Evolutionary conservation across 2,888 invertebrate species (phyloP).

Genomic region (Phyto melanocephala): DNA sequence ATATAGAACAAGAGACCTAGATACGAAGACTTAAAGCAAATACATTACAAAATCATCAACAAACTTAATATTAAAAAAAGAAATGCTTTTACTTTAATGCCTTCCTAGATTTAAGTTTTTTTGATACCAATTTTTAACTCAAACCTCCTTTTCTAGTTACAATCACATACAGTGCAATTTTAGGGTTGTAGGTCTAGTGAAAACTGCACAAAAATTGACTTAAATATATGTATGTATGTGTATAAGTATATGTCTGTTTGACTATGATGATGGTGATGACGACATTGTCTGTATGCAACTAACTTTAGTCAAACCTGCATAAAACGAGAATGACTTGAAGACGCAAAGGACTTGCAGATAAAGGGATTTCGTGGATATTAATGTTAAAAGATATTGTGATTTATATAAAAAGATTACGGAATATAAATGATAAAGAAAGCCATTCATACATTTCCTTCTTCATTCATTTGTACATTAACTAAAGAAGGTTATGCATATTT

Average conservation of each 20-base stretch:
- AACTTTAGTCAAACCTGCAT: conserved; percentile 20
- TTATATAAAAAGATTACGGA: conserved; percentile 54
- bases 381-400: conserved; percentile 55
- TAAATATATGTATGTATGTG: conserved; percentile 6
- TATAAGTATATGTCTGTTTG: neutral
- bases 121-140: too few species aligned
- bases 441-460: conserved; percentile 5
- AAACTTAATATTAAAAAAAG: too few species aligned
- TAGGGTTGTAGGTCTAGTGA: conserved; percentile 26
- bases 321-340: conserved; percentile 8
- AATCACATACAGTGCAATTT: conserved; percentile 2
- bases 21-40: too few species aligned
- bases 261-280: conserved; percentile 3
- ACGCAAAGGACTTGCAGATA: conserved; percentile 18
- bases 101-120: too few species aligned
- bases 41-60: too few species aligned
- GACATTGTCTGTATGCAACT: conserved; percentile 17
- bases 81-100: too few species aligned
- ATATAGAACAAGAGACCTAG: too few species aligned
- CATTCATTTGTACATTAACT: conserved; percentile 1
- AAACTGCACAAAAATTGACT: conserved; percentile 49
- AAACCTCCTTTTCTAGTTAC: too few species aligned
- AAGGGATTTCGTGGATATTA: conserved; percentile 55
- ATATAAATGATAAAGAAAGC: conserved; percentile 49
- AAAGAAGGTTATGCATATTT: neutral